Evolutionary conservation across 2,797 vertebrate genomes (phyloP).

Genomic region (Chelon auratus): DNA sequence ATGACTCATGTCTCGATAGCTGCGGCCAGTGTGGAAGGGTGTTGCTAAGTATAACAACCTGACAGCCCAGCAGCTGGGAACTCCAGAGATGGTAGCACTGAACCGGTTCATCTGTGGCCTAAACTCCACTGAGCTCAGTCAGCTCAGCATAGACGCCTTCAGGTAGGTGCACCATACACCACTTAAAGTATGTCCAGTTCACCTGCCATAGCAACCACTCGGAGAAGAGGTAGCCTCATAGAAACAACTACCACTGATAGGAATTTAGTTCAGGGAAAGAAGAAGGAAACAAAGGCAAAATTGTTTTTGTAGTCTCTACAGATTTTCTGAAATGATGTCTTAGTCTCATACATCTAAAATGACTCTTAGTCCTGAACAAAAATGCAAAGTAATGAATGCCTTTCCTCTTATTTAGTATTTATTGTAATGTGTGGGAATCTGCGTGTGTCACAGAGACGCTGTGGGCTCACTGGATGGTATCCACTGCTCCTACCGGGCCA

Average conservation of each 20-base stretch:
- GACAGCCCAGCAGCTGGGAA: slow-evolving; percentile 51
- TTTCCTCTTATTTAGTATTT: not conserved
- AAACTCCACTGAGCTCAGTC: slow-evolving; percentile 55
- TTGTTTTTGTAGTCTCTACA: not conserved
- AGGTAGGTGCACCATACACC: slow-evolving; percentile 65
- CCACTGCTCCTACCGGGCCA: slow-evolving; percentile 51
- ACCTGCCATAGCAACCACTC: no score
- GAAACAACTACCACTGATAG: not conserved
- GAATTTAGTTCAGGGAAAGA: not conserved
- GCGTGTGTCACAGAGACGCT: slow-evolving; percentile 74
- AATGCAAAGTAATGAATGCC: no score
- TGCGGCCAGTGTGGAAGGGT: slow-evolving; percentile 66
- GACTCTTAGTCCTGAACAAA: no score
- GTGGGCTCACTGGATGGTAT: slow-evolving; percentile 64
- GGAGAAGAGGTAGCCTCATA: not conserved
- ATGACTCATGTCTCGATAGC: slow-evolving; percentile 55
- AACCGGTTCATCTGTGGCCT: slow-evolving; percentile 82
- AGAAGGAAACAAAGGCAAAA: not conserved
- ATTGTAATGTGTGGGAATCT: slow-evolving; percentile 15
- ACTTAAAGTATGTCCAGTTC: not conserved
- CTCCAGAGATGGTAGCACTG: slow-evolving; percentile 71
- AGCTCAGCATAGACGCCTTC: slow-evolving; percentile 67
- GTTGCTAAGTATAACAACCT: slow-evolving; percentile 49
- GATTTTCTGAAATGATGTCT: no score
- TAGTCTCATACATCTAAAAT: no score